Evolutionary conservation across 2,113 vertebrate species (phyloP), one percentile per base, ranked within the genome.

Genomic region (Chamaea fasciata): DNA sequence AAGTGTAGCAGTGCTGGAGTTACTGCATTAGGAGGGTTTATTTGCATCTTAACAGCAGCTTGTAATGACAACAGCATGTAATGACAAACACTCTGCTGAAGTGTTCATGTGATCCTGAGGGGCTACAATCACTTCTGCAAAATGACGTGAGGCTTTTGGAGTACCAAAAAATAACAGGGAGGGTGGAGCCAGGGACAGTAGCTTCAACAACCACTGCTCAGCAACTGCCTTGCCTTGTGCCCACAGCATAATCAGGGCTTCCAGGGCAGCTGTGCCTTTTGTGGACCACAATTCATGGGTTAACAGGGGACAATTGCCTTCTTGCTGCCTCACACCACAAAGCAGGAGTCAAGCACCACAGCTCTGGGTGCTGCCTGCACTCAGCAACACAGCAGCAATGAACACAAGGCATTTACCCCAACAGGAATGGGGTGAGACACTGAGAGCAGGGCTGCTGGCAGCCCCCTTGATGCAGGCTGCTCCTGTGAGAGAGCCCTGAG

Each of bases 91-190:
- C 74, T 89, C 83, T 85, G 82, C 85, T 52, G 49, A 96, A 93
- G 76, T 27, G 68, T 75, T 92, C 90, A 86, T 56, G 90, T 93
- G 93, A 93, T 90, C 73, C 16, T 1, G 85, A 81, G 80, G 88
- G 90, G 94, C 57, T 86, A 94, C 80, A 60, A 83, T 68, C 90
- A 39, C 82, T 93, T 92, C 91, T 96, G 94, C 96, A 95, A 90
- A 74, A 63, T 56, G 87, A 97, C n/a, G 50, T 84, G 94, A 95
- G 87, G 49, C 49, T 65, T 59, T 39, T 41, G 62, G 87, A 94
- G 87, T 55, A 82, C 69, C 71, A 67, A 78, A 83, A 83, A 76
- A 39, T 41, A 77, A 68, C 31, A 31, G 64, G 39, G 77, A 75
- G 27, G 84, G 87, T 31, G 89, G 94, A 95, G 94, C 42, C 76